A percentile compares a stretch with the other conserved stretches of the same genome.
Conservation (phyloP, 1,140 invertebrate species). For the Palaemon carinicauda region DNA sequence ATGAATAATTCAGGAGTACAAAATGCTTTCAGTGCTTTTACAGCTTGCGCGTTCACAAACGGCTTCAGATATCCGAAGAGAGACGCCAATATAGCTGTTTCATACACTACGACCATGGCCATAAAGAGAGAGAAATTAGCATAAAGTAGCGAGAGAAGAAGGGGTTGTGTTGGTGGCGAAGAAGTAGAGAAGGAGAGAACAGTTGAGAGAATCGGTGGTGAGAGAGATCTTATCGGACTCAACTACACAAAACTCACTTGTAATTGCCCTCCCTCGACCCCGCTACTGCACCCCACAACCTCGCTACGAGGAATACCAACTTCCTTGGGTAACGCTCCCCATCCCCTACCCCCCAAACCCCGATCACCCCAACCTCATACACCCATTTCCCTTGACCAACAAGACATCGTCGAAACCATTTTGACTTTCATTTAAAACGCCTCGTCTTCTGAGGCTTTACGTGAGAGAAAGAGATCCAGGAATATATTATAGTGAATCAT, state of each 20-base stretch:
- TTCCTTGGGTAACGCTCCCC: too few relatives aligned
- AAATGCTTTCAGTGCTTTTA: background rate
- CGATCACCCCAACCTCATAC: too few relatives aligned
- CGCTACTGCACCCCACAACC: background rate
- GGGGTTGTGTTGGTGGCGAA: background rate
- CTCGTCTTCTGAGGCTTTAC: too few relatives aligned
- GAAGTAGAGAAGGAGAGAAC: background rate
- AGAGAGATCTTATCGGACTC: conserved; percentile 1
- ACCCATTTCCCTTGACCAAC: too few relatives aligned
- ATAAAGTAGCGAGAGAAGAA: background rate
- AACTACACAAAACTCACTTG: background rate
- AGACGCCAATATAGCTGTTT: background rate
- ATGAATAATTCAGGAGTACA: too few relatives aligned
- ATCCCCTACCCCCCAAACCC: too few relatives aligned
- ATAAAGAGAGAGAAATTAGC: background rate
- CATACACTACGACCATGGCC: background rate
- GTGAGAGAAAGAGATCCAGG: too few relatives aligned
- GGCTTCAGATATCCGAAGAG: too few relatives aligned
- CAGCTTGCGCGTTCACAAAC: background rate
- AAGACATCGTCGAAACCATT: too few relatives aligned
- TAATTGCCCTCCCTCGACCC: conserved; percentile 5
- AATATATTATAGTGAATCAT: too few relatives aligned
- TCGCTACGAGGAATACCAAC: background rate
- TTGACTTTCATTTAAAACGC: too few relatives aligned
- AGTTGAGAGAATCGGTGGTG: background rate